Conservation (phyloP, 1,140 invertebrate species). For the Sycobia sp. region DNA sequence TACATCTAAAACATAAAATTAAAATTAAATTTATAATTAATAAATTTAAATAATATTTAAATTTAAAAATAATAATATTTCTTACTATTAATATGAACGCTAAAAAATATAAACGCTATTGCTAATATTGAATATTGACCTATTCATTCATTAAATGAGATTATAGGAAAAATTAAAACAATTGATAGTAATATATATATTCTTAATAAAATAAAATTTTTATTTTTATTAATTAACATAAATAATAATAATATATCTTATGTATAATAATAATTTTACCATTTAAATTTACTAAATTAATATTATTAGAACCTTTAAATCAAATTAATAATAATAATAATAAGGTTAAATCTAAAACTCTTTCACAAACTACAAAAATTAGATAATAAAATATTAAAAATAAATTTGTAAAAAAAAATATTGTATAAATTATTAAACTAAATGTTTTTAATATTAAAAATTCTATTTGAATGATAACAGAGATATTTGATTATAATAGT, state of each 20-base stretch:
- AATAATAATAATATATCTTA: constrained; percentile 30
- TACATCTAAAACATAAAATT: constrained; percentile 64
- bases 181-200: constrained; percentile 59
- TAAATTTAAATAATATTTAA: constrained; percentile 62
- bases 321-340: constrained; percentile 59
- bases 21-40: constrained; percentile 63
- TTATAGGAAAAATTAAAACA: too few relatives aligned
- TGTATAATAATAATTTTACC: constrained; percentile 55
- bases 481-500: too few relatives aligned
- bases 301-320: constrained; percentile 64
- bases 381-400: constrained; percentile 52
- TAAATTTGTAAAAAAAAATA: too few relatives aligned
- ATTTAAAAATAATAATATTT: constrained; percentile 51
- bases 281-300: constrained; percentile 63
- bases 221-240: constrained; percentile 46
- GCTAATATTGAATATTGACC: too few relatives aligned
- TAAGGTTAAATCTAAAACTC: constrained; percentile 64
- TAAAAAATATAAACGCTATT: too few relatives aligned
- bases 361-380: constrained; percentile 62
- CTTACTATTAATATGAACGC: too few relatives aligned
- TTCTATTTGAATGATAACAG: constrained; percentile 55
- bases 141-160: too few relatives aligned
- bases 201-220: constrained; percentile 59
- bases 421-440: too few relatives aligned
- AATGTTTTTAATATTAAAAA: constrained; percentile 60